phyloP scores from a whole-genome alignment of 2,113 vertebrate genomes.

The Cercopithecus mona region DNA sequence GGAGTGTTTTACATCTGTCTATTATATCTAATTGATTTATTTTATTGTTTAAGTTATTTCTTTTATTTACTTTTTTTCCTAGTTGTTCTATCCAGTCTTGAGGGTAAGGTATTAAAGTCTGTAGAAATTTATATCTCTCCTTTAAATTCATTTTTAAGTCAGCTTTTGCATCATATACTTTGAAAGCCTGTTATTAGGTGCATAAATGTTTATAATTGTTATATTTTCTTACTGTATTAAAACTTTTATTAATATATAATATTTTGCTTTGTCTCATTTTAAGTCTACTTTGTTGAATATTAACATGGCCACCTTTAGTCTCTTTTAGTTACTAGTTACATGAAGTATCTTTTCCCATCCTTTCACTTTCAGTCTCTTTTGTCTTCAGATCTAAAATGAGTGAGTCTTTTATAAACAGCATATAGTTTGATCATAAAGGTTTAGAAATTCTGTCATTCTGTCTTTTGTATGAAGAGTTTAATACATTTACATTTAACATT shows the following conservation, averaged over 20 bases:
- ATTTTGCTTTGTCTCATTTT: not conserved
- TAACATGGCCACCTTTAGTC: not conserved
- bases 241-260: not conserved
- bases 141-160: not conserved
- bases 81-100: not conserved
- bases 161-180: not conserved
- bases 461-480: not conserved
- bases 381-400: not conserved
- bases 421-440: not conserved
- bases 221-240: not conserved
- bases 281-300: not conserved
- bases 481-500: not conserved
- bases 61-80: not conserved
- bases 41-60: not conserved
- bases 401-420: not conserved
- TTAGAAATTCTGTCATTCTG: not conserved
- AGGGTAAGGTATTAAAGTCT: not conserved
- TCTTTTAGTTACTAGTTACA: not conserved
- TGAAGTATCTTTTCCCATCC: not conserved
- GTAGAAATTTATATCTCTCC: not conserved
- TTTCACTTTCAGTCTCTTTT: not conserved
- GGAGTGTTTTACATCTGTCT: not conserved
- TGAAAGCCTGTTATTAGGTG: not conserved
- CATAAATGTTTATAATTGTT: not conserved
- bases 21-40: not conserved